phyloP scores from a whole-genome alignment of 2,113 vertebrate species.

The Falcunculus frontatus region DNA sequence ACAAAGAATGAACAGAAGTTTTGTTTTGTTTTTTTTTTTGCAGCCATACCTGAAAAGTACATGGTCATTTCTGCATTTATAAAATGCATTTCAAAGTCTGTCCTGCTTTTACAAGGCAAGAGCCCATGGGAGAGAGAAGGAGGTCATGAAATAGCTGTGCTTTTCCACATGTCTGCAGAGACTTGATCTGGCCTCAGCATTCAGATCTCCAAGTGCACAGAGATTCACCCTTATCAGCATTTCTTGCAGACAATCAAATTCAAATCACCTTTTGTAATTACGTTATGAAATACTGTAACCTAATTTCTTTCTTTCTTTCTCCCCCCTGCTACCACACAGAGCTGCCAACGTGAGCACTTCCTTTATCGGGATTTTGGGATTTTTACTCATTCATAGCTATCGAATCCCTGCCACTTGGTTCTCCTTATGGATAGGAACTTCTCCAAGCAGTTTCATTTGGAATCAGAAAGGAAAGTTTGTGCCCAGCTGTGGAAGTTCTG shows the following conservation, averaged over 20 bases:
- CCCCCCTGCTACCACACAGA: no score
- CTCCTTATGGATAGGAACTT: background rate
- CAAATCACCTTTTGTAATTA: slow-evolving; percentile 44
- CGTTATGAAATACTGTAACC: background rate
- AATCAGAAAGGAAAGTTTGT: background rate
- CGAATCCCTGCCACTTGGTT: background rate
- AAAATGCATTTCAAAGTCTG: background rate
- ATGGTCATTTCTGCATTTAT: background rate
- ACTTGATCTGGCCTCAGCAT: slow-evolving; percentile 31
- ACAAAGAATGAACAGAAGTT: background rate
- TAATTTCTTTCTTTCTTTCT: background rate
- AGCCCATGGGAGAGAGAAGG: slow-evolving; percentile 10
- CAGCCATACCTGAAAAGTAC: background rate
- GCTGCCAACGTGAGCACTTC: background rate
- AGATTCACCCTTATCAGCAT: slow-evolving; percentile 27
- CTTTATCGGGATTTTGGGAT: background rate
- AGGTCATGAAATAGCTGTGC: slow-evolving; percentile 11
- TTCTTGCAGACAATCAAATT: slow-evolving; percentile 21
- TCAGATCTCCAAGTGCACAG: slow-evolving; percentile 8
- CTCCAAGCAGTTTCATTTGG: background rate
- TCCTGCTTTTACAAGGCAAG: background rate
- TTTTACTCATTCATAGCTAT: background rate
- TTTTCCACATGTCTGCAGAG: slow-evolving; percentile 9
- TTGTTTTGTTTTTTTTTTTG: background rate
- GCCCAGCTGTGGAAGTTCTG: background rate